Base-by-base conservation (phyloP, 1,140 invertebrate species). In the Drosophila punjabiensis region DNA sequence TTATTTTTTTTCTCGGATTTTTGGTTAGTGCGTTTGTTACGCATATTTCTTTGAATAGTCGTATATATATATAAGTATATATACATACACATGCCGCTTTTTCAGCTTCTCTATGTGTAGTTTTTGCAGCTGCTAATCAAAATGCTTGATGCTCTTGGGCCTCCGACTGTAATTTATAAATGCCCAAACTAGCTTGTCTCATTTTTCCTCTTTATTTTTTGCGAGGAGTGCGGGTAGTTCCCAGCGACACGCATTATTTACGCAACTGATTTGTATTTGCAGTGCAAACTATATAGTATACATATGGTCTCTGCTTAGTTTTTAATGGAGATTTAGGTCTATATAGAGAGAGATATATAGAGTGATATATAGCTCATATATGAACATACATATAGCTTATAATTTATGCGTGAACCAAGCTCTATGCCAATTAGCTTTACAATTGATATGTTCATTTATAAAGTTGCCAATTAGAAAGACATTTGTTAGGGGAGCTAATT, bases 221-320 rank as follows among this genome's bases (percentile, higher is more conserved):
- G 50, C 30, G 16, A 30, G 14, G 14, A 24, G 50, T n/a, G 32
- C 4, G 16, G 30, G 60, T 32, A 24, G 48, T 71, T 68, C 39
- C 32, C 33, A 59, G 33, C 79, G 81, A 85, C 80, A 90, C 86
- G 86, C 86, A 90, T 90, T 90, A 90, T 90, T 90, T 90, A 90
- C 86, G 79, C 86, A 90, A 90, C 86, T 90, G 86, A 90, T 90
- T 90, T 80, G 82, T 90, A 82, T 90, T 90, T 90, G 86, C 86
- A 90, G 62, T 90, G 86, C 79, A 86, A 90, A 90, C 68, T 75
- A 74, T 62, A 59, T 66, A 85, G 58, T 71, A 74, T 50, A 59
- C 65, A 47, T 30, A 28, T 52, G 37, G 33, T 5, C 13, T 67
- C 18, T 14, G 45, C 55, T 55, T 60, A 45, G 18, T 28, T 35